Percentiles rank a stretch among this genome's conserved stretches.
These are phyloP conservation scores for Amblyraja radiata DNA, from an alignment of 2,797 vertebrate species.

Conservation along the genomic window DNA sequence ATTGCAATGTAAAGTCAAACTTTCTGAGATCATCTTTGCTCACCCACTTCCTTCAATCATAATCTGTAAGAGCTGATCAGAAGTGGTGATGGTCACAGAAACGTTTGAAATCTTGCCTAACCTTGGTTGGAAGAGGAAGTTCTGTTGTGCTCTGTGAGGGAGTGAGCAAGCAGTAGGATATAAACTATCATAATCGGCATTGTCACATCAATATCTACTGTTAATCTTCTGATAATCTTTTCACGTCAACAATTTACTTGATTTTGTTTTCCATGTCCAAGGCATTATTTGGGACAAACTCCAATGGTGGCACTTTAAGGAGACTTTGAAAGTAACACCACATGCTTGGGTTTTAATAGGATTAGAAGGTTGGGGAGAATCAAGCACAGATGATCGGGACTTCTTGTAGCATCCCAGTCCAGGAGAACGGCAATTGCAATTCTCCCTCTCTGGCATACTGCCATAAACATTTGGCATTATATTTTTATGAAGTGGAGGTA, in stretches of 20 bases:
- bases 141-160: not conserved
- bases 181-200: not conserved
- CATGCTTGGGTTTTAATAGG: not conserved
- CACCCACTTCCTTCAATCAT: not conserved
- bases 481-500: no score
- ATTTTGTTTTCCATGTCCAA: not conserved
- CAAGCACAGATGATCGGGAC: not conserved
- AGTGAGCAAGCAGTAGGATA: not conserved
- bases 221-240: no score
- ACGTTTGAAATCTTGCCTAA: not conserved
- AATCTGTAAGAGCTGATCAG: not conserved
- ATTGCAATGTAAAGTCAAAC: not conserved
- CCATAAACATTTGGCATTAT: no score
- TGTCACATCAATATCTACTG: not conserved
- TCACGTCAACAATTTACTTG: not conserved
- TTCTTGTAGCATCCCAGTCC: no score
- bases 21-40: slow-evolving; percentile 1
- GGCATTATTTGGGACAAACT: not conserved
- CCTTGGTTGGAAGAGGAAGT: not conserved
- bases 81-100: not conserved
- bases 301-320: not conserved
- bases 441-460: no score
- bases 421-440: no score
- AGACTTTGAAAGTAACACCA: not conserved
- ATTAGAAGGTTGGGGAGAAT: not conserved